Evolutionary conservation across 1,140 invertebrate species (phyloP).

Genomic region (Camponotus vicinus): DNA sequence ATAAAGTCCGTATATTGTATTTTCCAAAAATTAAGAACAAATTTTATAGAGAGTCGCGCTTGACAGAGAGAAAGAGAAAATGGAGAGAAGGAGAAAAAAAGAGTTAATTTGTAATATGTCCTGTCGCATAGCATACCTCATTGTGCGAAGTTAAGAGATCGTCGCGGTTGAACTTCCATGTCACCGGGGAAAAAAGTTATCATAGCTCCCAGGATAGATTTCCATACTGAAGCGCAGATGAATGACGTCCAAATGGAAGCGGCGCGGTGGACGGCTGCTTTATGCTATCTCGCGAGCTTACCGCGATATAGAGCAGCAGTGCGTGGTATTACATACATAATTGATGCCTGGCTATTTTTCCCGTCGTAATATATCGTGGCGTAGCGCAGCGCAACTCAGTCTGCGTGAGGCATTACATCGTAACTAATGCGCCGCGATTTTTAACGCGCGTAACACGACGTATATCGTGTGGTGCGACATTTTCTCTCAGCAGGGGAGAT

Average conservation of each 20-base stretch:
- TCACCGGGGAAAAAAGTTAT: constrained; percentile 52
- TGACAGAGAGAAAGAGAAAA: no score
- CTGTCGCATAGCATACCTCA: not conserved
- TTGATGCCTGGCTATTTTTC: constrained; percentile 58
- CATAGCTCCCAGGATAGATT: constrained; percentile 52
- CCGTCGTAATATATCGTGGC: constrained; percentile 14
- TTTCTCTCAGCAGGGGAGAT: constrained; percentile 6
- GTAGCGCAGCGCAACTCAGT: constrained; percentile 38
- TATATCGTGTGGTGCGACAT: constrained; percentile 22
- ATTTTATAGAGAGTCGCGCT: not conserved
- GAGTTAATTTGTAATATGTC: constrained; percentile 47
- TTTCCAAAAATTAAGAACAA: constrained; percentile 26
- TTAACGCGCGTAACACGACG: constrained; percentile 29
- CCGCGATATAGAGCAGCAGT: constrained; percentile 50
- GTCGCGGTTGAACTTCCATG: constrained; percentile 17
- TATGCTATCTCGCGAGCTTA: constrained; percentile 31
- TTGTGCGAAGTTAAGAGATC: constrained; percentile 38
- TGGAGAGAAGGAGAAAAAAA: not conserved
- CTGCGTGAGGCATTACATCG: constrained; percentile 47
- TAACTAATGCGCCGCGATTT: constrained; percentile 55
- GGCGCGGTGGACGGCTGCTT: constrained; percentile 11
- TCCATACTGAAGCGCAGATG: constrained; percentile 55
- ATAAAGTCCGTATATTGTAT: constrained; percentile 13
- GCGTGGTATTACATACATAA: constrained; percentile 58
- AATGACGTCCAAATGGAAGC: constrained; percentile 50